Conservation (phyloP, 2,888 invertebrate genomes). For the Ectropis crepuscularia region DNA sequence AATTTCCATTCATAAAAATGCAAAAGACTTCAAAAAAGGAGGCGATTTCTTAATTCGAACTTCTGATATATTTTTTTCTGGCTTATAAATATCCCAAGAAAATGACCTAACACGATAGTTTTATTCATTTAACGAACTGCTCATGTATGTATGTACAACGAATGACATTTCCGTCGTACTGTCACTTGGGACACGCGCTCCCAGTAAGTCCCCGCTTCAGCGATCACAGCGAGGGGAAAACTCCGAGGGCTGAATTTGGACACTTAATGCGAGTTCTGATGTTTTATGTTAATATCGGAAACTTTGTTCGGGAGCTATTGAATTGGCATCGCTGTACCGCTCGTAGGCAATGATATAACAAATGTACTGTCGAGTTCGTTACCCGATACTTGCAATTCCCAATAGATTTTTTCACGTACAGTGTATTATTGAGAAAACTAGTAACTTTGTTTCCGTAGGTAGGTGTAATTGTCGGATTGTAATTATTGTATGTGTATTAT, state of each 20-base stretch:
- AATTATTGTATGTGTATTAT: too few species aligned
- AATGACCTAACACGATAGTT: neutral
- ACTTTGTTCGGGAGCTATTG: slow-evolving; percentile 71
- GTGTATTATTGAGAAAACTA: too few species aligned
- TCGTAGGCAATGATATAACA: slow-evolving; percentile 48
- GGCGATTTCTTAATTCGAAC: too few species aligned
- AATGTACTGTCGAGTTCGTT: slow-evolving; percentile 16
- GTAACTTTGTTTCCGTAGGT: too few species aligned
- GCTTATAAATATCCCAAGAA: neutral
- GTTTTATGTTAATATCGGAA: slow-evolving; percentile 81
- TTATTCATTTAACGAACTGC: neutral
- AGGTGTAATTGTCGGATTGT: too few species aligned
- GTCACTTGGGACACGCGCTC: slow-evolving; percentile 50
- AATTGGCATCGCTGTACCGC: slow-evolving; percentile 50
- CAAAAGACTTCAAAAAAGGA: too few species aligned
- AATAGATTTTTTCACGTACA: too few species aligned
- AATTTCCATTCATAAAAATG: too few species aligned
- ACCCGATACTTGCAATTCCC: too few species aligned
- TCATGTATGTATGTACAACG: too few species aligned
- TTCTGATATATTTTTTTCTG: too few species aligned
- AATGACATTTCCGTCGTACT: slow-evolving; percentile 4
- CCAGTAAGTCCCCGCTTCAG: slow-evolving; percentile 52
- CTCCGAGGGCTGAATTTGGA: slow-evolving; percentile 72
- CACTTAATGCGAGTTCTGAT: slow-evolving; percentile 84
- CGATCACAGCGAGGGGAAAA: slow-evolving; percentile 62